Evolutionary conservation across 2,797 vertebrate genomes (phyloP).

Genomic region (Stomatorhinus walkeri): DNA sequence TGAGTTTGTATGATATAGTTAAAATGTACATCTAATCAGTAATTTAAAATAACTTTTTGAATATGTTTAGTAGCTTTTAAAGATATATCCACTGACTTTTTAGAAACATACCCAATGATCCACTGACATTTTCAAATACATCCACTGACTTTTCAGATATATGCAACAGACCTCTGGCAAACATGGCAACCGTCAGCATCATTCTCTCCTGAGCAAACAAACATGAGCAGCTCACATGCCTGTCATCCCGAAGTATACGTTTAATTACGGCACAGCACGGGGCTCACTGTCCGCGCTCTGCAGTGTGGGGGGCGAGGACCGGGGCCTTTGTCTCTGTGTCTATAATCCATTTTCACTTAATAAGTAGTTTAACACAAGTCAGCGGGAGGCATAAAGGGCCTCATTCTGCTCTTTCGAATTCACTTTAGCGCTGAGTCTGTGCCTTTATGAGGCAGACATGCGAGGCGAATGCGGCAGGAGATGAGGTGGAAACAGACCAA

Average conservation of each 20-base stretch:
- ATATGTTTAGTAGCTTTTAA: background rate
- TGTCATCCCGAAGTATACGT: slow-evolving; percentile 51
- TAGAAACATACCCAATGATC: background rate
- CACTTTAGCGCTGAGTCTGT: slow-evolving; percentile 61
- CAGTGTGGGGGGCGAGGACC: slow-evolving; percentile 54
- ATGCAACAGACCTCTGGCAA: slow-evolving; percentile 13
- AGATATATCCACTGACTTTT: background rate
- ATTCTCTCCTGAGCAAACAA: slow-evolving; percentile 46
- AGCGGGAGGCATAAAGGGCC: slow-evolving; percentile 46
- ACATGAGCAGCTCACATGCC: slow-evolving; percentile 42
- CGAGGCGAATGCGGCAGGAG: slow-evolving; percentile 60
- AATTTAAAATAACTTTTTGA: background rate
- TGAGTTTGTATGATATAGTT: background rate
- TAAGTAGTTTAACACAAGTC: slow-evolving; percentile 67
- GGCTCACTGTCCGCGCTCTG: slow-evolving; percentile 40
- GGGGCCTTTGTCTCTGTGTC: slow-evolving; percentile 54
- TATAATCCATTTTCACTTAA: slow-evolving; percentile 74
- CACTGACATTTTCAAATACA: background rate
- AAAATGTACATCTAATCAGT: background rate
- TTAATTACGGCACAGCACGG: slow-evolving; percentile 53
- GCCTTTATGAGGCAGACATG: slow-evolving; percentile 58
- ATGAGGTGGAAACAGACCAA: slow-evolving; percentile 60
- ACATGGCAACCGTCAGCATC: background rate
- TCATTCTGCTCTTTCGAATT: slow-evolving; percentile 51
- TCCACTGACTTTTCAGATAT: background rate